Evolutionary conservation across 2,113 vertebrate species (phyloP), one percentile per base, ranked within the genome.

Genomic region (Chroicocephalus ridibundus): DNA sequence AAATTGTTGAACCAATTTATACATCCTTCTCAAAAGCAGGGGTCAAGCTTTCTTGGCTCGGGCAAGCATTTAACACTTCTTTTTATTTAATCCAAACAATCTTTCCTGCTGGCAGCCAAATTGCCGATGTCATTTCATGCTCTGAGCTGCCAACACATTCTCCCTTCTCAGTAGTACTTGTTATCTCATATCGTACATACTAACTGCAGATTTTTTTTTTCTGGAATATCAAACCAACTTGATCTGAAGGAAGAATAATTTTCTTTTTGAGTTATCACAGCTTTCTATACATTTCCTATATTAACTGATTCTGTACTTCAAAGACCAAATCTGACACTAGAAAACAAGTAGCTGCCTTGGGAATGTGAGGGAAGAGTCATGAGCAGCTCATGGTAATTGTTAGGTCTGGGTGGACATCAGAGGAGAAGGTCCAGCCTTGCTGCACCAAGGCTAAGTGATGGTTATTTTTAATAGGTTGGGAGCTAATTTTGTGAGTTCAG

Each of bases 1-100:
- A 82, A 94, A 90, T 91, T 88, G 74, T 88, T 95, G 62, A 68
- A 75, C 26, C 57, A 89, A 42, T 93, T 96, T 79, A 87, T 94
- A 79, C 90, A 94, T 81, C 64, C 54, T 32, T 92, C 96, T 94
- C 71, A 79, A 88, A 95, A 84, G 52, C 52, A 49, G 34, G n/a
- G 78, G 72, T 69, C 82, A 87, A 62, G 75, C 31, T 74, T 95
- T 90, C 65, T 72, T 95, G 93, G 80, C 90, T 71, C 15, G 8
- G 69, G 34, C 36, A 83, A 92, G 52, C 69, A 61, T 88, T 93
- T 91, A 78, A 71, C 58, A 49, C 61, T 94, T 77, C 46, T 83
- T 86, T 75, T 93, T 87, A 66, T 91, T 93, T 64, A 91, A 90
- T 93, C 84, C 83, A 66, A 94, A 66, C 60, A 83, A 13, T 93